phyloP scores from a whole-genome alignment of 2,888 invertebrate genomes.

The Myathropa florea region DNA sequence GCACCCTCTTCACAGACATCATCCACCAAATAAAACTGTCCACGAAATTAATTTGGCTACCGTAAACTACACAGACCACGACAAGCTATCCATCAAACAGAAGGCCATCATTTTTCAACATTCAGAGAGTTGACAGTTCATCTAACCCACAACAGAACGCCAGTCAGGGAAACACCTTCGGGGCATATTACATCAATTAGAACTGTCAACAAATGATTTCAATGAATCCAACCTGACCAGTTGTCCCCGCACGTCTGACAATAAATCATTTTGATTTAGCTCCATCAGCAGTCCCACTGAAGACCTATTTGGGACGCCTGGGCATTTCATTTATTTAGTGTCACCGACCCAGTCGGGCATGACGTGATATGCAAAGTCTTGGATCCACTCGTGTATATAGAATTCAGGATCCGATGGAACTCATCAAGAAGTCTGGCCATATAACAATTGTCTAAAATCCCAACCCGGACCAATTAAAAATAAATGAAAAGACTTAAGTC shows the following conservation, averaged over 20 bases:
- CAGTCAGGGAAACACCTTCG: slow-evolving; percentile 47
- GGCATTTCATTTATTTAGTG: slow-evolving; percentile 54
- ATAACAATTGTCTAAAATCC: slow-evolving; percentile 36
- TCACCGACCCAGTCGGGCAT: slow-evolving; percentile 37
- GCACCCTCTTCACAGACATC: not conserved
- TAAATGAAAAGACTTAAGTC: slow-evolving; percentile 55
- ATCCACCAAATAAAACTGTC: slow-evolving; percentile 14
- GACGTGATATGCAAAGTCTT: slow-evolving; percentile 1
- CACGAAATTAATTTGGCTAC: slow-evolving; percentile 63
- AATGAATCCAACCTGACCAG: slow-evolving; percentile 38
- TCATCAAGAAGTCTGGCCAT: not conserved
- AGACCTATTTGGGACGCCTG: slow-evolving; percentile 23
- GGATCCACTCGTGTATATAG: not conserved
- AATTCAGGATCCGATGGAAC: slow-evolving; percentile 10
- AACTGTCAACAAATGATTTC: slow-evolving; percentile 68
- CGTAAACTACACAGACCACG: slow-evolving; percentile 51
- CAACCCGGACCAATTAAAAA: slow-evolving; percentile 60
- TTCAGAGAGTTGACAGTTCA: not conserved
- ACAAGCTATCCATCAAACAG: slow-evolving; percentile 63
- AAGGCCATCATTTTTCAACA: slow-evolving; percentile 54
- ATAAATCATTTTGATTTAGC: slow-evolving; percentile 69
- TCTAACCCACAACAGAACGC: slow-evolving; percentile 17
- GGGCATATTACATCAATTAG: slow-evolving; percentile 69
- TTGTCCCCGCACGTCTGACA: slow-evolving; percentile 42
- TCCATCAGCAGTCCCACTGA: slow-evolving; percentile 37